Conservation (phyloP, 2,113 vertebrate genomes). For the Mobula birostris region DNA sequence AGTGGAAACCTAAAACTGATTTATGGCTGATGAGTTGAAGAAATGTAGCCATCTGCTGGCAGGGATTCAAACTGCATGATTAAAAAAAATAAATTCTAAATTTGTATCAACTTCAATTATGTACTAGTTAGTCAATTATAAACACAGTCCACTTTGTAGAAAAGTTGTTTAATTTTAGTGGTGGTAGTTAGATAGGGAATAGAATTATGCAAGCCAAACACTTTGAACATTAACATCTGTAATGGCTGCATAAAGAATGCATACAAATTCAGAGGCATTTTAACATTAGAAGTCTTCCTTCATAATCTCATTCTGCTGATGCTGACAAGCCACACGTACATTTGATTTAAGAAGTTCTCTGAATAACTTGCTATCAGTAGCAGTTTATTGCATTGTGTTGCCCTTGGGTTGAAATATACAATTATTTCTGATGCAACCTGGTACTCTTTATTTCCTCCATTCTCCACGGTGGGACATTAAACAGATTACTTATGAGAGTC, state of each 20-base stretch:
- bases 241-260: background rate
- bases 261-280: background rate
- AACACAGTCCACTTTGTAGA: background rate
- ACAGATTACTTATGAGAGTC: background rate
- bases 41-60: slow-evolving; percentile 33
- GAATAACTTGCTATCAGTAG: background rate
- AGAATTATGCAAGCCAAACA: background rate
- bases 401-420: background rate
- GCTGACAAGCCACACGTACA: background rate
- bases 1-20: slow-evolving; percentile 1
- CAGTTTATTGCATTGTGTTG: background rate
- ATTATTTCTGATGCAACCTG: background rate
- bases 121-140: background rate
- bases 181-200: background rate
- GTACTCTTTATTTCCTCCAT: background rate
- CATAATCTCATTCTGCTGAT: background rate
- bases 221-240: background rate
- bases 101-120: background rate
- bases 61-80: background rate
- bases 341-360: background rate
- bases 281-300: background rate
- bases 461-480: background rate
- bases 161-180: background rate
- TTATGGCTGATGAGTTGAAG: background rate
- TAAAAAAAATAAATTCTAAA: background rate